Base-by-base conservation (phyloP, 2,888 invertebrate genomes). In the Lottia scabra region DNA sequence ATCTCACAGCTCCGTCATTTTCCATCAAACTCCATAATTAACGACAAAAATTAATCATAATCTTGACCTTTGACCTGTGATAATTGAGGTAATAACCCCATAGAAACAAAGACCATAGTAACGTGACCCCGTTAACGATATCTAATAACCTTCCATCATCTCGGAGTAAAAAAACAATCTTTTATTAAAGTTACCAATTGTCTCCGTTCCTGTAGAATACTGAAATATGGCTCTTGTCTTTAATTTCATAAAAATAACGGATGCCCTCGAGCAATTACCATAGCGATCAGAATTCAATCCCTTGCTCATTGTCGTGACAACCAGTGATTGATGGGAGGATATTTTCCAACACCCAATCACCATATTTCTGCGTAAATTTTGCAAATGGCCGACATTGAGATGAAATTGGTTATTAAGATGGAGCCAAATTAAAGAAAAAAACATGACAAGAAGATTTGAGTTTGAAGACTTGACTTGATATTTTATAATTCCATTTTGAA, bases 361-460 rank as follows among this genome's bases (percentile, higher is more conserved):
- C 56, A 56, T 56, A 56, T 56, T 56, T 19, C 56, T 56, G 56
- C 56, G 56, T 56, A 56, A 56, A 56, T 56, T 56, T 56, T 56
- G 56, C 56, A 56, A 56, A 23, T 23, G 56, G 19, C 23, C 19
- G 56, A 56, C 23, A 23, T 23, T 23, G 8, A 10, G 19, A 19
- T 19, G 56, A 23, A 56, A 56, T 56, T 56, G 56, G 56, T 56
- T 56, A 56, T 56, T 56, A 56, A 56, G 19, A 23, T 23, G 23
- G 56, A 56, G 56, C 13, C 56, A 56, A 56, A 19, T 56, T 56
- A 12, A 56, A 56, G 19, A 56, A 56, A 38, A n/a, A 56, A 56
- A 56, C 56, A 23, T 56, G 56, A 56, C 56, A 56, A 38, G 38
- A 38, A 38, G 10, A 38, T 38, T 10, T 38, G 5, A 38, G 8